Conservation (phyloP, 1,140 invertebrate genomes). For the Callitettix versicolor region DNA sequence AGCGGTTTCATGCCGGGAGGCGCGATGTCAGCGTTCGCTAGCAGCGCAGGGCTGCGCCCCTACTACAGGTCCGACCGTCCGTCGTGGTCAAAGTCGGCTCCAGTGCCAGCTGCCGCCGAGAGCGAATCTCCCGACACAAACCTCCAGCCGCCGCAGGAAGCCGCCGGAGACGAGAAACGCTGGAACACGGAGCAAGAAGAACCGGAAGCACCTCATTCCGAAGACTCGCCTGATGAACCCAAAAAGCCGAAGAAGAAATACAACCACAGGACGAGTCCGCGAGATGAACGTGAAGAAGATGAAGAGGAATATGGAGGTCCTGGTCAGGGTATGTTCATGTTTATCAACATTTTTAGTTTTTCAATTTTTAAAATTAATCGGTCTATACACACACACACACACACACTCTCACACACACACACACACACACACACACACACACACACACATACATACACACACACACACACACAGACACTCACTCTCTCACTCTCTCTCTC, state of each 20-base stretch:
- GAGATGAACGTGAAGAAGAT: neutral
- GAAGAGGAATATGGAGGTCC: slow-evolving; percentile 16
- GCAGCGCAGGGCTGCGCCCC: slow-evolving; percentile 9
- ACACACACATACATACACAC: too few relatives aligned
- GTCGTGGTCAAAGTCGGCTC: neutral
- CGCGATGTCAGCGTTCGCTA: slow-evolving; percentile 22
- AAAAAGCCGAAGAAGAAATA: neutral
- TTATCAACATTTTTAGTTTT: too few relatives aligned
- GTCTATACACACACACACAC: too few relatives aligned
- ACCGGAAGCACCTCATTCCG: neutral
- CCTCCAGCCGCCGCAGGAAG: neutral
- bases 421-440: too few relatives aligned
- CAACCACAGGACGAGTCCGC: slow-evolving; percentile 5
- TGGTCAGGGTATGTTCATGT: too few relatives aligned
- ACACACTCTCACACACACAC: too few relatives aligned
- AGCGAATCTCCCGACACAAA: too few relatives aligned
- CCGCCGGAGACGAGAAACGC: neutral
- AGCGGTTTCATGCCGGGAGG: slow-evolving; percentile 24
- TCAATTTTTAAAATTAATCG: neutral
- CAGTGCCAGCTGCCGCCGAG: neutral
- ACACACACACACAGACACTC: too few relatives aligned
- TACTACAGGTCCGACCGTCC: neutral
- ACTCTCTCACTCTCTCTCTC: too few relatives aligned
- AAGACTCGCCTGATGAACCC: neutral
- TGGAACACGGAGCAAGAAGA: slow-evolving; percentile 3